A percentile compares a stretch with the other conserved stretches of the same genome.
These are phyloP conservation scores for Antedon mediterranea DNA, from an alignment of 53 echinoderm and acorn worm species.

Conservation along the genomic window DNA sequence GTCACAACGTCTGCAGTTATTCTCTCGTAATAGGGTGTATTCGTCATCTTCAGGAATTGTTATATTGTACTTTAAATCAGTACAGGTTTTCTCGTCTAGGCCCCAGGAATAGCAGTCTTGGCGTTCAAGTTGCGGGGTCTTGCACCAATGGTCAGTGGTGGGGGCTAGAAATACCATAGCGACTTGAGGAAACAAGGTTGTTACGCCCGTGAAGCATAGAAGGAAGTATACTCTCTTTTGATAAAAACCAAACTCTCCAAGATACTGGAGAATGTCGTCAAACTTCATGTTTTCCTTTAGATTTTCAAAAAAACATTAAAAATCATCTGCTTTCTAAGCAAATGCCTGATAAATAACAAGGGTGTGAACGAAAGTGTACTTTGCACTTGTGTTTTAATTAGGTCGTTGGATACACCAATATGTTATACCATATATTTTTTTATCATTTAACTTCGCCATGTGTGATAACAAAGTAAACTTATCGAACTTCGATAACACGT, in stretches of 20 bases:
- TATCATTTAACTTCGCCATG: too few relatives aligned
- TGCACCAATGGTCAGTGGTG: slow-evolving; percentile 58
- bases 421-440: too few relatives aligned
- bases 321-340: too few relatives aligned
- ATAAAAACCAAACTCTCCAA: slow-evolving; percentile 32
- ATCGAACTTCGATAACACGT: too few relatives aligned
- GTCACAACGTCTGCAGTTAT: background rate
- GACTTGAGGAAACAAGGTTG: slow-evolving; percentile 47
- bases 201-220: slow-evolving; percentile 18
- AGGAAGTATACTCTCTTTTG: slow-evolving; percentile 23
- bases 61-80: slow-evolving; percentile 8
- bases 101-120: slow-evolving; percentile 8
- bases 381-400: background rate
- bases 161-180: slow-evolving; percentile 61
- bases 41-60: slow-evolving; percentile 12
- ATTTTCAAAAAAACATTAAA: too few relatives aligned
- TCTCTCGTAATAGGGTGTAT: background rate
- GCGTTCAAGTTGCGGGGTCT: background rate
- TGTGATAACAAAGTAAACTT: too few relatives aligned
- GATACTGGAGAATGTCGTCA: slow-evolving; percentile 18
- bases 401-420: too few relatives aligned
- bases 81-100: background rate
- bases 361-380: too few relatives aligned
- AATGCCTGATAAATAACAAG: too few relatives aligned
- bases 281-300: slow-evolving; percentile 12